A percentile compares a stretch with the other conserved stretches of the same genome.
Evolutionary conservation across 2,113 vertebrate genomes (phyloP).

Genomic region (Trachemys scripta): DNA sequence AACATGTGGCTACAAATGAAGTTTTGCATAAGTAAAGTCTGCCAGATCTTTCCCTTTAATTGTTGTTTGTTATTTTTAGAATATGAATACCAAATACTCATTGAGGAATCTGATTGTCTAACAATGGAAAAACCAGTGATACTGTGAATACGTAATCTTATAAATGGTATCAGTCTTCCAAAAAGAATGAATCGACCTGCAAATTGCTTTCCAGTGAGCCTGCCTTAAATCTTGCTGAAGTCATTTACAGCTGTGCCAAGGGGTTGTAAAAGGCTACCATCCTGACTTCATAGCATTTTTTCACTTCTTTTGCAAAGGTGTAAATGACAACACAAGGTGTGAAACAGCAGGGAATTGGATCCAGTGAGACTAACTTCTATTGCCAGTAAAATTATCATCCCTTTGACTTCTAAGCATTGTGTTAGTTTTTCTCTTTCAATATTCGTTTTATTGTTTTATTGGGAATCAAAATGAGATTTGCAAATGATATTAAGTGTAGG

Average conservation of each 20-base stretch:
- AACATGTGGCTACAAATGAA: background rate
- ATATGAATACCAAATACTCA: background rate
- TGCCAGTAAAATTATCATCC: background rate
- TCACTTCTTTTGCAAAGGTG: accelerated
- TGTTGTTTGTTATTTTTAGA: background rate
- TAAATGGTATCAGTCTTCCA: background rate
- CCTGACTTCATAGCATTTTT: background rate
- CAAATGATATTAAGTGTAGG: background rate
- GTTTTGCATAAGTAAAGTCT: background rate
- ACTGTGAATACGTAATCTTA: background rate
- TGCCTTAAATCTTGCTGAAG: background rate
- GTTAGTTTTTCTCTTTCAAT: background rate
- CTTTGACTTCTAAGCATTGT: accelerated
- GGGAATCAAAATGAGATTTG: background rate
- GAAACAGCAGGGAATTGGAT: background rate
- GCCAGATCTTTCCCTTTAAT: background rate
- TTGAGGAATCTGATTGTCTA: background rate
- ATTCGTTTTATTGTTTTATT: background rate
- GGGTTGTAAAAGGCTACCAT: background rate
- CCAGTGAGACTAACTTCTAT: background rate
- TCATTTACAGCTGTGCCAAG: background rate
- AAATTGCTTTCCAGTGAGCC: background rate
- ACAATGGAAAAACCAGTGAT: background rate
- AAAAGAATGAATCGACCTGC: background rate
- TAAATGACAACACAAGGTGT: background rate